Evolutionary conservation across 2,888 invertebrate species (phyloP), one percentile per base, ranked within the genome.

Genomic region (Teinopalpus imperialis): DNA sequence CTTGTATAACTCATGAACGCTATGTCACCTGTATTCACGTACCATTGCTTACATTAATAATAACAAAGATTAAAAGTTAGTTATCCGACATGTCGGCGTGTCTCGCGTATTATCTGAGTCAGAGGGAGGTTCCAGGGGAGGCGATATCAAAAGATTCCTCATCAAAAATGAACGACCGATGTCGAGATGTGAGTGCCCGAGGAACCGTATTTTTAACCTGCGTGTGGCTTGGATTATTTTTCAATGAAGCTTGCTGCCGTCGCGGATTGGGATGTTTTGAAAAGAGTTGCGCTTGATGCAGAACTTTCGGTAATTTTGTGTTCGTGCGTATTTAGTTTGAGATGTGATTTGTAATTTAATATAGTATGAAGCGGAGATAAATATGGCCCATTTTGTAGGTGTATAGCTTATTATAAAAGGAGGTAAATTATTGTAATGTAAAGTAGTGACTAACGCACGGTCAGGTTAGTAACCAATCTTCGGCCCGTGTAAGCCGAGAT

Each of bases 71-170:
- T 8, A 31, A 21, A 21, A 9, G 31, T 32, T 32, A 0, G 32
- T 3, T 16, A 47, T 45, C 14, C 20, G 16, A 2, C 0, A 0
- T 0, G 18, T 0, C 73, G 9, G 66, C 78, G 54, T 71, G 73
- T 71, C 52, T 14, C 53, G 10, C 56, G 63, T 56, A 80, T 78
- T 80, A 82, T 78, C 78, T 67, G 71, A 62, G 69, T 53, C 58
- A 49, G 56, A 47, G 68, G 68, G 63, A 46, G 57, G 60, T 41
- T 12, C 52, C 57, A 49, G 56, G 63, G 67, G 69, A 70, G 70
- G 66, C 61, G 71, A 66, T 76, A 82, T 83, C 81, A 85, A 85
- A 85, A 83, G 83, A 83, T 81, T 75, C 69, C 77, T 81, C 82
- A 80, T 87, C 74, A 86, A 80, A 85, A 81, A 80, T 83, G 83